A percentile compares a stretch with the other conserved stretches of the same genome.
These are phyloP conservation scores for Periophthalmodon schlosseri DNA, from an alignment of 2,113 vertebrate species.

Conservation along the genomic window DNA sequence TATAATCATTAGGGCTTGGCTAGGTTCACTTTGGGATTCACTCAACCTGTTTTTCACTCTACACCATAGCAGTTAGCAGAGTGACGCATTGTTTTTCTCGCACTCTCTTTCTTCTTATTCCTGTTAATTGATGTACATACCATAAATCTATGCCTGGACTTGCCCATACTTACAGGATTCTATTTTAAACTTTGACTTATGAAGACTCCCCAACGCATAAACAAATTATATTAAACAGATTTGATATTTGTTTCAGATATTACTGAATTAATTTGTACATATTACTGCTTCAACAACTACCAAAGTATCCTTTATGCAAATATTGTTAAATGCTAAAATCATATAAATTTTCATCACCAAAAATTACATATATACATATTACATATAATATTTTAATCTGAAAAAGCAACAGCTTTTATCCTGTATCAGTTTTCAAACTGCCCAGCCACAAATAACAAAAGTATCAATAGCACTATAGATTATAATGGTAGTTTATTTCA, in stretches of 20 bases:
- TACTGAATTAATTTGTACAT: background rate
- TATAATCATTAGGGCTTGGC: conserved; percentile 51
- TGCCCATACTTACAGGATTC: conserved; percentile 28
- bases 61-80: conserved; percentile 14
- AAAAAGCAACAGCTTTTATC: background rate
- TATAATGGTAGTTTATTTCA: conserved; percentile 10
- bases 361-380: background rate
- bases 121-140: conserved; percentile 20
- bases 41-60: conserved; percentile 39
- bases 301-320: background rate
- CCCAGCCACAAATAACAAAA: background rate
- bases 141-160: conserved; percentile 10
- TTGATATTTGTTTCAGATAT: background rate
- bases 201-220: background rate
- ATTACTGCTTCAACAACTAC: background rate
- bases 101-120: background rate
- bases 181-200: conserved; percentile 17
- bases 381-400: background rate
- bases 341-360: background rate
- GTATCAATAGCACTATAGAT: background rate
- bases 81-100: conserved; percentile 8
- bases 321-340: background rate
- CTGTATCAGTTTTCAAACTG: background rate
- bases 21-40: conserved; percentile 28
- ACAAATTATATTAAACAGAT: background rate